Evolutionary conservation across 2,113 vertebrate genomes (phyloP).

Genomic region (Eurystomus gularis): DNA sequence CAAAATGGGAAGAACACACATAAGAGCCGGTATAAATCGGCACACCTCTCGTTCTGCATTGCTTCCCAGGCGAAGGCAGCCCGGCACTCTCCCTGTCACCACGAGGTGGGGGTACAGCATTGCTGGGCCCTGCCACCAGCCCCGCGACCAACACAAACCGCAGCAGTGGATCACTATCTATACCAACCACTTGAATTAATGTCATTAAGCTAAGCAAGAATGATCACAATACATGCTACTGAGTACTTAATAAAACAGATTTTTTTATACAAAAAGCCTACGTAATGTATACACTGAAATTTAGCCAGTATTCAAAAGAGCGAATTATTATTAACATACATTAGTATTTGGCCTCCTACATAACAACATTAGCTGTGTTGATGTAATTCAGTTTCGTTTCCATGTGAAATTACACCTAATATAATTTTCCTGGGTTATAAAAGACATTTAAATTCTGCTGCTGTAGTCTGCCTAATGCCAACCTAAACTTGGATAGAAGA

Average conservation of each 20-base stretch:
- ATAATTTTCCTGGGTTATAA: not conserved
- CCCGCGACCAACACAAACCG: fast-evolving
- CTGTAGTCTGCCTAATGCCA: not conserved
- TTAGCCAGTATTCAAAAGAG: not conserved
- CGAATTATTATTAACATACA: not conserved
- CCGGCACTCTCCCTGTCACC: not conserved
- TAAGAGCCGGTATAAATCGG: fast-evolving
- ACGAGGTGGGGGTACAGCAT: constrained; percentile 9
- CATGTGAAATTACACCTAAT: not conserved
- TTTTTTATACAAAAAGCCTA: not conserved
- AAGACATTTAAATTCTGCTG: not conserved
- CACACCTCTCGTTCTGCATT: fast-evolving
- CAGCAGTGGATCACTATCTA: not conserved
- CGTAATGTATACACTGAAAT: not conserved
- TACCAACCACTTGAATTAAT: not conserved
- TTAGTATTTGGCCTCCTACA: not conserved
- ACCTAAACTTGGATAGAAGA: not conserved
- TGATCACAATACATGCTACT: fast-evolving
- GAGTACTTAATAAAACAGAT: not conserved
- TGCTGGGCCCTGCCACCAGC: not conserved
- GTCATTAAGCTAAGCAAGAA: not conserved
- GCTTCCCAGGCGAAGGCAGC: not conserved
- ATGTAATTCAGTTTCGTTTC: constrained; percentile 14
- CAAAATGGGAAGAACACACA: fast-evolving
- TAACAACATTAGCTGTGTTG: not conserved